Evolutionary conservation across 2,797 vertebrate species (phyloP).

Genomic region (Dipus sagitta): DNA sequence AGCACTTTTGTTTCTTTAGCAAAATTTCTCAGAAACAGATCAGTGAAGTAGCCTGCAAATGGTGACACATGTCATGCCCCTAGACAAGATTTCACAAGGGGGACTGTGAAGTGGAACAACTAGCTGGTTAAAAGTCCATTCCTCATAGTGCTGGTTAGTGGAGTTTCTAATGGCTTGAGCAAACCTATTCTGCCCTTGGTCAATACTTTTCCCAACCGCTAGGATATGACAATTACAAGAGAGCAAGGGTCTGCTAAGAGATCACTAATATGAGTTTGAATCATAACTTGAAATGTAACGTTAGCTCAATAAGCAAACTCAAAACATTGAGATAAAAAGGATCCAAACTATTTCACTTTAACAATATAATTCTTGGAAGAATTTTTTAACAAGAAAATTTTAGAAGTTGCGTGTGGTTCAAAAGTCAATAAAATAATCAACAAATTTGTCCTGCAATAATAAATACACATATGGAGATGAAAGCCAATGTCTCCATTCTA

Average conservation of each 20-base stretch:
- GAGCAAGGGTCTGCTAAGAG: neutral
- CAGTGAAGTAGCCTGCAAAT: neutral
- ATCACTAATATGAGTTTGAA: neutral
- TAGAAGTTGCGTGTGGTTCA: neutral
- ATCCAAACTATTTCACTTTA: neutral
- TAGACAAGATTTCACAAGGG: neutral
- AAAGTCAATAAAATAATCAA: neutral
- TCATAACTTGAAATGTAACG: neutral
- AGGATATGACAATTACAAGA: neutral
- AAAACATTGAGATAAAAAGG: neutral
- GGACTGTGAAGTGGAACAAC: neutral
- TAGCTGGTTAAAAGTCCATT: neutral
- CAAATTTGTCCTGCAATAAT: neutral
- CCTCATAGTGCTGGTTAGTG: neutral
- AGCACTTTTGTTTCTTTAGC: constrained; percentile 1
- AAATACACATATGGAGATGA: neutral
- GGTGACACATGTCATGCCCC: neutral
- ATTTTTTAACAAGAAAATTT: neutral
- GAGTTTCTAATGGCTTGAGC: neutral
- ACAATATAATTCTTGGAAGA: neutral
- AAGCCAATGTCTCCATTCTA: neutral
- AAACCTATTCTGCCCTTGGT: neutral
- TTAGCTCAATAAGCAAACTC: neutral
- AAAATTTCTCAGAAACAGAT: neutral
- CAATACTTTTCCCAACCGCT: neutral